A percentile compares a stretch with the other conserved stretches of the same genome.
phyloP scores from a whole-genome alignment of 1,140 invertebrate genomes.

The Hyphantria cunea region DNA sequence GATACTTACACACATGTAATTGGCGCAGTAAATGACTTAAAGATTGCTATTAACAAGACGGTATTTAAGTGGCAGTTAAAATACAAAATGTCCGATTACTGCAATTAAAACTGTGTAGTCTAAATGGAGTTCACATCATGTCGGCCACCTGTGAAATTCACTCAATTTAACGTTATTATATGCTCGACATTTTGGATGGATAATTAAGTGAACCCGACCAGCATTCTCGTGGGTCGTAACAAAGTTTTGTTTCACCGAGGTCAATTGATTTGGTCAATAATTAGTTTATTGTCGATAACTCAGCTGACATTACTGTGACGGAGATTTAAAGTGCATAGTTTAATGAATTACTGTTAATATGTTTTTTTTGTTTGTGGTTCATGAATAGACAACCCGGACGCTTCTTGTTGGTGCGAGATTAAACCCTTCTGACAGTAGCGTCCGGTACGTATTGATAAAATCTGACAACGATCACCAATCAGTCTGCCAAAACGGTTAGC shows the following conservation, averaged over 20 bases:
- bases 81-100: slow-evolving; percentile 39
- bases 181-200: slow-evolving; percentile 45
- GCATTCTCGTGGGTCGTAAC: slow-evolving; percentile 24
- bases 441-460: background rate
- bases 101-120: slow-evolving; percentile 36
- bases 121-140: slow-evolving; percentile 39
- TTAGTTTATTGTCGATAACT: slow-evolving; percentile 5
- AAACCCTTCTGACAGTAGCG: background rate
- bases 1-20: slow-evolving; percentile 23
- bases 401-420: background rate
- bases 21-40: slow-evolving; percentile 26
- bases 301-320: background rate
- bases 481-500: background rate
- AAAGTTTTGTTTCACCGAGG: slow-evolving; percentile 26
- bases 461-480: background rate
- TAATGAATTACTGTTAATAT: slow-evolving; percentile 4
- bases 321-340: slow-evolving; percentile 1
- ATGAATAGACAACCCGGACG: background rate
- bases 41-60: slow-evolving; percentile 40
- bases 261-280: slow-evolving; percentile 1
- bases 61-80: slow-evolving; percentile 44
- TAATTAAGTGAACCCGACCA: slow-evolving; percentile 44
- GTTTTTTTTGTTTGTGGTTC: background rate
- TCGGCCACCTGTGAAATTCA: slow-evolving; percentile 57
- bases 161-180: slow-evolving; percentile 61